Base-by-base conservation (phyloP, 2,113 vertebrate genomes). In the Percopsis transmontana region DNA sequence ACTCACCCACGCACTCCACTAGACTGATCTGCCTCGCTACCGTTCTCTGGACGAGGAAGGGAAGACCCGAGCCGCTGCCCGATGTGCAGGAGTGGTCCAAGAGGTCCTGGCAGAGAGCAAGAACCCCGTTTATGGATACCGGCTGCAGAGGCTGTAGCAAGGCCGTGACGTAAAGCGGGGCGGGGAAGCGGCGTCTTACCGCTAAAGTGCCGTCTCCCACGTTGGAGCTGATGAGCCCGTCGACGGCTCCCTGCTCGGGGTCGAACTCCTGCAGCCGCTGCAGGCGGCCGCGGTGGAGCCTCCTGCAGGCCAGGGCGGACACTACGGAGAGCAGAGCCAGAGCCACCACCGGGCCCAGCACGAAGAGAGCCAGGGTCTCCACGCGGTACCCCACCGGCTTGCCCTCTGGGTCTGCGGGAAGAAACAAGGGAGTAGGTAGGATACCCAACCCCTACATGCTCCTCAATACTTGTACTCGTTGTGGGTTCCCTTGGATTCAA, bases 21-120 rank as follows among this genome's bases (percentile, higher is more conserved):
- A 99, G 92, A 0, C 96, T 98, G 72, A 99, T 99, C 90, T 99
- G 97, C 38, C 97, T 92, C 72, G 97, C 97, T 77, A 99, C 97
- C 0, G 97, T 99, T 73, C 97, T 96, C 72, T 99, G 97, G 62
- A 99, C 96, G 62, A 99, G 90, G 88, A 99, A 99, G 18, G 97
- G 97, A 68, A 99, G 95, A 2, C 97, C 97, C 47, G 97, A 99
- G 38, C 97, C 97, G 38, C 96, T 98, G 66, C 97, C 97, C 41
- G 97, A 99, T 0, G 97, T 99, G 72, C 97, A 98, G 0, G 97
- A 95, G 87, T 99, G 96, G 88, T 96, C 96, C 93, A 99, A 40
- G 71, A 99, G 80, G 71, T 99, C 97, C 97, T 99, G 76, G 13
- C 61, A 50, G 74, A 44, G 87, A 56, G 85, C 5, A 85, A 74